Base-by-base conservation (phyloP, 2,888 invertebrate species). In the Ganaspis brasiliensis region DNA sequence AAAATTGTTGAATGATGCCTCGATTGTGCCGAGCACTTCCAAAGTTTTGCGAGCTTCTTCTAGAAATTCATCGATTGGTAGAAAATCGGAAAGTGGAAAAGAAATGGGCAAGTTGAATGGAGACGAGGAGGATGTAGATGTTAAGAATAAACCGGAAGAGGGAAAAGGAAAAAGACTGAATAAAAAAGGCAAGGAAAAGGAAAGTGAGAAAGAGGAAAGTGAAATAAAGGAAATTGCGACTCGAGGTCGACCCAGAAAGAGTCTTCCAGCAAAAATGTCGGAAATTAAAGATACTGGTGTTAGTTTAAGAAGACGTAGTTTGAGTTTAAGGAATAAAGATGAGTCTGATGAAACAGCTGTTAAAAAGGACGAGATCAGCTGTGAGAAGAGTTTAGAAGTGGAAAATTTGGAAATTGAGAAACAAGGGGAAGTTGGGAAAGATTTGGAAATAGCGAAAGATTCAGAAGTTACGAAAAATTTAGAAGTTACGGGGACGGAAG, bases 1-100 rank as follows among this genome's bases (percentile, higher is more conserved):
- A 1, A 84, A 85, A 14, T 71, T 77, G 0, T 21, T 63, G 16
- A 84, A 76, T 31, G 87, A 89, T 56, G 78, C 87, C 6, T 87
- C 87, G 0, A 83, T 87, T 37, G 81, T 78, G 0, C 80, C 81
- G 1, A 73, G 77, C 2, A 35, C 78, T 5, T 67, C 75, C 3
- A 82, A 80, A 40, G 76, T 63, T 61, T 57, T 73, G 1, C 73
- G 79, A 1, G 76, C 74, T 6, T 77, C 80, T 0, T 81, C 84
- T 8, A 82, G 84, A 31, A 81, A 80, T 71, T 79, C 81, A 8
- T 79, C 79, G 16, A 4, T 57, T 14, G 57, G 31, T 8, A 71
- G 76, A 14, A 75, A 59, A 49, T 40, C 26, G 16, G 63, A 73
- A 9, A 24, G 71, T 63, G 57, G 49, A 45, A 26, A 75, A 49